A percentile compares a stretch with the other conserved stretches of the same genome.
These are phyloP conservation scores for Uromys caudimaculatus DNA, from an alignment of 2,797 vertebrate species.

Conservation along the genomic window DNA sequence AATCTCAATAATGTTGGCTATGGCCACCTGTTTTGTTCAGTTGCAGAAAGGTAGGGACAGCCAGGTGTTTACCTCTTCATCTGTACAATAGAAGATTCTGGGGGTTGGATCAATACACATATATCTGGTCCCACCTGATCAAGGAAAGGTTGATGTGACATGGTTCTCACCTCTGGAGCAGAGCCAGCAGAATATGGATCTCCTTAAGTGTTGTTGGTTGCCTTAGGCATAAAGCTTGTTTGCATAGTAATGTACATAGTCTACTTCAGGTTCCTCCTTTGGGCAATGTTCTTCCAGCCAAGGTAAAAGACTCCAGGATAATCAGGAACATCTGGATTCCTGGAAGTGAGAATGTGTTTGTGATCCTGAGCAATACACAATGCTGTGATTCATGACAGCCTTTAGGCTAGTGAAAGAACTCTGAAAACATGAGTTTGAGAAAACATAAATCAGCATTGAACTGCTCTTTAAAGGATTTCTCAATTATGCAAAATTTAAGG, in stretches of 20 bases:
- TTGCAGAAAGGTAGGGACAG: neutral
- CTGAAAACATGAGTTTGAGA: neutral
- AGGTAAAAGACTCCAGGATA: neutral
- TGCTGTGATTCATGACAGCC: neutral
- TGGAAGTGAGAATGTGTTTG: neutral
- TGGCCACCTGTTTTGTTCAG: neutral
- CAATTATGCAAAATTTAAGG: neutral
- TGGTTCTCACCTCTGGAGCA: neutral
- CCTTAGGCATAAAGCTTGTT: neutral
- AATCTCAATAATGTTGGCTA: neutral
- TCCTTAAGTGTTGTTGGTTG: neutral
- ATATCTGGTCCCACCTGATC: neutral
- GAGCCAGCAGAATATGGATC: neutral
- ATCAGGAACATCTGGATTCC: neutral
- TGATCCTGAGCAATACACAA: neutral
- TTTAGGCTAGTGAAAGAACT: neutral
- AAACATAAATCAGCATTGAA: neutral
- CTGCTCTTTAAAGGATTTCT: neutral
- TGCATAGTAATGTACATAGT: neutral
- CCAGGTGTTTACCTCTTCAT: neutral
- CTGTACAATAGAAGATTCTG: neutral
- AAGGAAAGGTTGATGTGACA: neutral
- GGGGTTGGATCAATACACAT: too few relatives aligned
- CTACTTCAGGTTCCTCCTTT: neutral
- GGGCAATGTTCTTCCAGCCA: neutral